Base-by-base conservation (phyloP, 2,797 vertebrate genomes). In the Hybognathus amarus region DNA sequence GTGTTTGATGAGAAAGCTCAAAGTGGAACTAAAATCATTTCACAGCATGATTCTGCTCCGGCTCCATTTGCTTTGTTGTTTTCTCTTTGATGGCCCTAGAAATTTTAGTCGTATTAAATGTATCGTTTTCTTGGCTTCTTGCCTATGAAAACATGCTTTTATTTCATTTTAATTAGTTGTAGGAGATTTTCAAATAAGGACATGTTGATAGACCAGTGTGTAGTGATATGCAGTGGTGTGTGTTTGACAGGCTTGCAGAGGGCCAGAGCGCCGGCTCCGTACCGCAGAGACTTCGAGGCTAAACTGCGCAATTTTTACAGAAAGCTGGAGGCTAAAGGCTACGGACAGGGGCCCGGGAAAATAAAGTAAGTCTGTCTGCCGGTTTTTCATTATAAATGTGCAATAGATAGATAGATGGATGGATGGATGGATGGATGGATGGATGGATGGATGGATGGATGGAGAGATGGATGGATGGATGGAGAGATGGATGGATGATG, bases 271-370 rank as follows among this genome's bases (percentile, higher is more conserved):
- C 98, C 98, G 22, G 98, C 98, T 85, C 98, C 98, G 0, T 99
- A 99, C 89, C 96, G 97, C 88, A 96, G 98, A 93, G 98, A 99
- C 91, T 99, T 99, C 50, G 97, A 99, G 91, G 97, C 98, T 90
- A 99, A 99, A 91, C 95, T 99, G 40, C 95, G 98, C 87, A 99
- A 98, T 92, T 99, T 99, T 93, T 99, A 98, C 92, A 94, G 97
- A 91, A 99, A 99, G 91, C 92, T 99, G 86, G 98, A 99, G 94
- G 97, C 97, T 87, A 99, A 99, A 93, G 98, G 98, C 73, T 99
- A 97, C 80, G 97, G 97, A 27, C 98, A 99, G 88, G 98, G 98
- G 79, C 98, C 98, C 24, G 98, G 97, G 80, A 99, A 98, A 94
- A 98, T 98, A 88, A 99, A 99, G 98, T 99, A 93, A 96, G 97